Percentiles rank a stretch among this genome's conserved stretches.
These are phyloP conservation scores for Enteromius thamalakanensis DNA, from an alignment of 2,797 vertebrate genomes.

Conservation along the genomic window DNA sequence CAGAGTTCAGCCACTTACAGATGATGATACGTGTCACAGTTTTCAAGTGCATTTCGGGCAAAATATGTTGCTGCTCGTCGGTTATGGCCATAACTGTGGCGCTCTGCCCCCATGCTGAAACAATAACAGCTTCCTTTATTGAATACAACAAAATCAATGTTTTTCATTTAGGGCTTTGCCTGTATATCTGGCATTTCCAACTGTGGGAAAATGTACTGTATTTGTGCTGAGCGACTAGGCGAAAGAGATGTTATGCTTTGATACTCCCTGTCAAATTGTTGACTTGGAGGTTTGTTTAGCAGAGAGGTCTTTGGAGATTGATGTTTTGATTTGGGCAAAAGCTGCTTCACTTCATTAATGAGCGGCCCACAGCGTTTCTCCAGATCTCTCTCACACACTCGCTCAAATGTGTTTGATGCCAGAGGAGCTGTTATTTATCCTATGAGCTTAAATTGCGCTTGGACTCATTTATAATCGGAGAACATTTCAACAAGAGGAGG, in stretches of 20 bases:
- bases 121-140: conserved; percentile 50
- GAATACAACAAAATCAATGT: conserved; percentile 56
- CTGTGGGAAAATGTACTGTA: conserved; percentile 28
- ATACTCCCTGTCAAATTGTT: conserved; percentile 31
- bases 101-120: conserved; percentile 40
- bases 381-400: background rate
- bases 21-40: conserved; percentile 25
- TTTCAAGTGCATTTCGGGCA: conserved; percentile 13
- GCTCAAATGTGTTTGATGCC: conserved; percentile 33
- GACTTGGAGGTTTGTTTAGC: conserved; percentile 35
- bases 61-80: conserved; percentile 5
- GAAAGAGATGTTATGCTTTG: conserved; percentile 47
- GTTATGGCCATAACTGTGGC: conserved; percentile 16
- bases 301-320: conserved; percentile 46
- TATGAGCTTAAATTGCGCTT: conserved; percentile 33
- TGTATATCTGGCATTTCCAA: conserved; percentile 46
- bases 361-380: conserved; percentile 32
- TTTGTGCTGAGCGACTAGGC: conserved; percentile 29
- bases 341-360: conserved; percentile 50
- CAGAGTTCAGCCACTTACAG: conserved; percentile 42
- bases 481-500: conserved; percentile 28
- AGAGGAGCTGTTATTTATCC: conserved; percentile 35
- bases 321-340: conserved; percentile 58
- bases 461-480: conserved; percentile 35
- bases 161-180: conserved; percentile 49